These are phyloP conservation scores for Zootermopsis nevadensis DNA, from an alignment of 2,888 invertebrate species.

Conservation along the genomic window DNA sequence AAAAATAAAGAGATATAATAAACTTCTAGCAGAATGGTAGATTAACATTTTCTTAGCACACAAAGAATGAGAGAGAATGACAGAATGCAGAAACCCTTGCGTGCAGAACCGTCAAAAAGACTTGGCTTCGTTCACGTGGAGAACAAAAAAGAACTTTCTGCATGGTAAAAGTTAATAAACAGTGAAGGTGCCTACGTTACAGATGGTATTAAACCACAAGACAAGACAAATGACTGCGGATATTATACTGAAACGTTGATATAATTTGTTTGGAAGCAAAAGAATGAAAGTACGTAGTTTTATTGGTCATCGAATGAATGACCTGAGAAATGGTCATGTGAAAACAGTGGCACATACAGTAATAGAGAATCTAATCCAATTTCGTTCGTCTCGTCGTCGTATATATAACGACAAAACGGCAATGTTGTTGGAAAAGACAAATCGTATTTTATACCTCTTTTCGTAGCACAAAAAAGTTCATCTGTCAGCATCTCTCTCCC, in stretches of 20 bases:
- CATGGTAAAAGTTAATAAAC: slow-evolving; percentile 34
- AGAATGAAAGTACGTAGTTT: neutral
- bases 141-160: slow-evolving; percentile 4
- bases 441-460: slow-evolving; percentile 46
- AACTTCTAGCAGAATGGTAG: neutral
- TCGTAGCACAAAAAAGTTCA: slow-evolving; percentile 24
- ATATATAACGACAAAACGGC: slow-evolving; percentile 28
- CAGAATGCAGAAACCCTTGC: neutral
- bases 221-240: slow-evolving; percentile 30
- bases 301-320: slow-evolving; percentile 37
- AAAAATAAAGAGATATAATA: neutral
- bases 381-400: slow-evolving; percentile 22
- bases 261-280: slow-evolving; percentile 16
- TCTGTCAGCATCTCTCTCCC: neutral
- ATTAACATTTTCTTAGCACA: neutral
- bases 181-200: neutral
- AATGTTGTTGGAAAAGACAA: slow-evolving; percentile 20
- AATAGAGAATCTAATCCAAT: slow-evolving; percentile 35
- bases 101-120: neutral
- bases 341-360: slow-evolving; percentile 1
- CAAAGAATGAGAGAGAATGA: neutral
- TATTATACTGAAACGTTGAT: slow-evolving; percentile 18
- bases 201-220: neutral
- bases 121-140: slow-evolving; percentile 7
- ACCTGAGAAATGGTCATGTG: slow-evolving; percentile 23